Conservation (phyloP, 2,888 invertebrate genomes). For the Synergus itoensis region DNA sequence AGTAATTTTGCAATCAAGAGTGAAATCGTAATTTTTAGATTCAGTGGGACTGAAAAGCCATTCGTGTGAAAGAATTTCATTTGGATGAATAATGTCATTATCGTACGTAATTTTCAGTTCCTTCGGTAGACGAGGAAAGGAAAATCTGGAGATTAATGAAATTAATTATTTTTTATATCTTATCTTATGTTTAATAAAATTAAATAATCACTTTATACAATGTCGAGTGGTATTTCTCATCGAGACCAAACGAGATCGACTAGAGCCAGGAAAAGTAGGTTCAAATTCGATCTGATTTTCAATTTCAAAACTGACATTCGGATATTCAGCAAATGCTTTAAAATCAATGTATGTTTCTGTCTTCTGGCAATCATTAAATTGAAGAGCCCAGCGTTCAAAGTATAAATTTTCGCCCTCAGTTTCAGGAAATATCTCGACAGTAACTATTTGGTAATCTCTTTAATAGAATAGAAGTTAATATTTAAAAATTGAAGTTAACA, state of each 20-base stretch:
- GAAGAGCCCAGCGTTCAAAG: slow-evolving; percentile 77
- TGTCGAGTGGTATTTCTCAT: slow-evolving; percentile 76
- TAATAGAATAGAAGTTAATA: background rate
- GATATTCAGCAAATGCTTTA: slow-evolving; percentile 75
- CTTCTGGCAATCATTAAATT: slow-evolving; percentile 75
- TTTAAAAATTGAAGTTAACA: background rate
- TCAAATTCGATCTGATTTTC: slow-evolving; percentile 72
- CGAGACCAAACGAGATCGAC: slow-evolving; percentile 64
- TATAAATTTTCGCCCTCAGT: slow-evolving; percentile 66
- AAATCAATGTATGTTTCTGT: slow-evolving; percentile 72
- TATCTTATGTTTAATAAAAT: background rate
- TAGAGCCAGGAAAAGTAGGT: slow-evolving; percentile 73
- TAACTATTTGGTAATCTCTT: slow-evolving; percentile 74
- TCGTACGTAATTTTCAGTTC: slow-evolving; percentile 51
- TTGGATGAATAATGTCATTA: slow-evolving; percentile 58
- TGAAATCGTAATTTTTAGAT: slow-evolving; percentile 57
- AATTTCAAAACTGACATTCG: slow-evolving; percentile 69
- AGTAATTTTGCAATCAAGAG: slow-evolving; percentile 52
- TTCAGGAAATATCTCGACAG: slow-evolving; percentile 73
- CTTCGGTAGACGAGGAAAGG: slow-evolving; percentile 51
- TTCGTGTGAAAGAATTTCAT: slow-evolving; percentile 61
- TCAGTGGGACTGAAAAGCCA: slow-evolving; percentile 61
- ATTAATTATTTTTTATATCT: background rate
- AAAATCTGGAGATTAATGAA: slow-evolving; percentile 55
- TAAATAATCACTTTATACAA: slow-evolving; percentile 67